These are phyloP conservation scores for Polyommatus iphigenia DNA, from an alignment of 2,888 invertebrate species.

Conservation along the genomic window DNA sequence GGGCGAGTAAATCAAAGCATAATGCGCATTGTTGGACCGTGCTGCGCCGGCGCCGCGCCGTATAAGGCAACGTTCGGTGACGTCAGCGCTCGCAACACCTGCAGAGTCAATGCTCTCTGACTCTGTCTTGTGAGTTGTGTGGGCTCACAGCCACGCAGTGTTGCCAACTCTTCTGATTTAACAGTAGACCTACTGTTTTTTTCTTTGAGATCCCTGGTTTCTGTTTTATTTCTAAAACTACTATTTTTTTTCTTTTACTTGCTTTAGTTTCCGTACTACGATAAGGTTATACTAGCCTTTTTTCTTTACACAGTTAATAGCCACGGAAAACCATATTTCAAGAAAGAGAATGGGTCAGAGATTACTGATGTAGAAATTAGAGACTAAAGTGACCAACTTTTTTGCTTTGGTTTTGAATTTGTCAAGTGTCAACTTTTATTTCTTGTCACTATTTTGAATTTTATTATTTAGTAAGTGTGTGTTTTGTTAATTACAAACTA, in stretches of 20 bases:
- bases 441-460: too few relatives aligned
- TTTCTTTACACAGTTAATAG: too few relatives aligned
- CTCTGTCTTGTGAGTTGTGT: conserved; percentile 46
- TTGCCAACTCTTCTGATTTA: not conserved
- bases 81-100: conserved; percentile 57
- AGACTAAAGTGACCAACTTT: too few relatives aligned
- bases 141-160: conserved; percentile 36
- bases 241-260: not conserved
- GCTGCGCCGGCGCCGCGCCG: conserved; percentile 58
- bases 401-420: too few relatives aligned
- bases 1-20: conserved; percentile 45
- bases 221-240: not conserved
- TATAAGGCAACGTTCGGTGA: conserved; percentile 54
- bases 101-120: conserved; percentile 56
- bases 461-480: too few relatives aligned
- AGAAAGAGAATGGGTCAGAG: too few relatives aligned
- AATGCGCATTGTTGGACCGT: conserved; percentile 46
- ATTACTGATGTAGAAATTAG: too few relatives aligned
- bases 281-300: too few relatives aligned
- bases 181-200: not conserved
- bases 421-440: too few relatives aligned
- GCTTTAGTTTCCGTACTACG: not conserved
- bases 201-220: not conserved
- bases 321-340: too few relatives aligned
- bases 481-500: too few relatives aligned